These are phyloP conservation scores for Melanotaenia duboulayi DNA, from an alignment of 2,113 vertebrate species.

Conservation along the genomic window DNA sequence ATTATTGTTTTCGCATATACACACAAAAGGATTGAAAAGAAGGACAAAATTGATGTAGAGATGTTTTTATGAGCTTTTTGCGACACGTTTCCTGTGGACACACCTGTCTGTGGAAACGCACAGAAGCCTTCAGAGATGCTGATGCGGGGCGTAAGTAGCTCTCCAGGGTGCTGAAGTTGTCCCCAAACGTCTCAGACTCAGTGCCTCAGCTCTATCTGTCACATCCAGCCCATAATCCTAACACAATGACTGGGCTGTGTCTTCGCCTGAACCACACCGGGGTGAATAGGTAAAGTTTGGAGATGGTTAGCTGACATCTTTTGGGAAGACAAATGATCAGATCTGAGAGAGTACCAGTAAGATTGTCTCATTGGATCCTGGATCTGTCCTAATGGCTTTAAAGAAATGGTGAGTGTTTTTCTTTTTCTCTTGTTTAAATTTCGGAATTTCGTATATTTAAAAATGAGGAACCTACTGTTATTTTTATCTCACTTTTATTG, in stretches of 20 bases:
- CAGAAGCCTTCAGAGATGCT: conserved; percentile 54
- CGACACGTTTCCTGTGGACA: conserved; percentile 39
- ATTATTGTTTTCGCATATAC: conserved; percentile 2
- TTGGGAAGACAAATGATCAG: neutral
- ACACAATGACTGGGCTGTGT: conserved; percentile 51
- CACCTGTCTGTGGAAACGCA: conserved; percentile 54
- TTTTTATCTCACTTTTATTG: conserved; percentile 14
- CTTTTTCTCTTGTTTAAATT: neutral
- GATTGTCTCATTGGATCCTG: conserved; percentile 31
- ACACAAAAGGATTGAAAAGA: neutral
- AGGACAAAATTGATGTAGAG: neutral
- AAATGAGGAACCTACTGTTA: neutral
- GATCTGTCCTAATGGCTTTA: conserved; percentile 34
- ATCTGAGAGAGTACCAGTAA: conserved; percentile 24
- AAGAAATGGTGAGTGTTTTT: conserved; percentile 52
- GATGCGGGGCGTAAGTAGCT: conserved; percentile 76
- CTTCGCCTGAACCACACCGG: conserved; percentile 5
- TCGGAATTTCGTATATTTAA: neutral
- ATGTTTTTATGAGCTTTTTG: neutral
- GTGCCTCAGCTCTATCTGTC: conserved; percentile 40
- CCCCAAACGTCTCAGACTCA: conserved; percentile 61
- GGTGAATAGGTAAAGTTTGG: conserved; percentile 16
- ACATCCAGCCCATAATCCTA: conserved; percentile 38
- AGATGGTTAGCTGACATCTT: conserved; percentile 36
- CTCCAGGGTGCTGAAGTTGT: conserved; percentile 86